Evolutionary conservation across 2,888 invertebrate species (phyloP), one percentile per base, ranked within the genome.

Genomic region (Stenichneumon culpator): DNA sequence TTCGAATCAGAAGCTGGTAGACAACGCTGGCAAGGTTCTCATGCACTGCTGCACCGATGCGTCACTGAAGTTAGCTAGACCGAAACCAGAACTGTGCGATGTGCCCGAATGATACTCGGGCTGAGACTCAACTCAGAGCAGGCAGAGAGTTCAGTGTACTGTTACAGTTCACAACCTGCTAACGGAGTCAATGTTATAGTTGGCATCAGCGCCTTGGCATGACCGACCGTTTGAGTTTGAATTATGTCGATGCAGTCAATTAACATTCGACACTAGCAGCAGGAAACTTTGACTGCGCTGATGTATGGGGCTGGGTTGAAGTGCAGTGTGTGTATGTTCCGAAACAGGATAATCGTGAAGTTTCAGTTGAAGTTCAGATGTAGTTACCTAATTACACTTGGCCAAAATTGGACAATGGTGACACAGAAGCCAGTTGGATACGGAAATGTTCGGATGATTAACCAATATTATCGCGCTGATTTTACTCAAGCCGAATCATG

Each of bases 201-300:
- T 74, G 32, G 32, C 77, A 36, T 65, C 36, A 19, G 25, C 68
- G 68, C 52, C 39, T n/a, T 16, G 36, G 57, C 25, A 47, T 60
- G 79, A 80, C 84, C 82, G 60, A 72, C 79, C 84, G 78, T 87
- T 87, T 84, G 82, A 86, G 83, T 86, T 86, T 83, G 79, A 70
- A 82, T 88, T 86, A 84, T 70, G 78, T 25, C 79, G 67, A 22
- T 28, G 36, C 72, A 68, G 85, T 82, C 81, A 81, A 85, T 87
- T 87, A 73, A 75, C 79, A 69, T 69, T 82, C 75, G 67, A 54
- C 68, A 70, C 70, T 32, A 19, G 60, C 19, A 11, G 47, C 19
- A 14, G 50, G 65, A 69, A 78, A 4, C 36, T 25, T 75, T 19
- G 28, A 68, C 25, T 67, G 36, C 68, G 69, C 67, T 69, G 79